Evolutionary conservation across 2,113 vertebrate genomes (phyloP), one percentile per base, ranked within the genome.

Genomic region (Muntiacus muntjak): DNA sequence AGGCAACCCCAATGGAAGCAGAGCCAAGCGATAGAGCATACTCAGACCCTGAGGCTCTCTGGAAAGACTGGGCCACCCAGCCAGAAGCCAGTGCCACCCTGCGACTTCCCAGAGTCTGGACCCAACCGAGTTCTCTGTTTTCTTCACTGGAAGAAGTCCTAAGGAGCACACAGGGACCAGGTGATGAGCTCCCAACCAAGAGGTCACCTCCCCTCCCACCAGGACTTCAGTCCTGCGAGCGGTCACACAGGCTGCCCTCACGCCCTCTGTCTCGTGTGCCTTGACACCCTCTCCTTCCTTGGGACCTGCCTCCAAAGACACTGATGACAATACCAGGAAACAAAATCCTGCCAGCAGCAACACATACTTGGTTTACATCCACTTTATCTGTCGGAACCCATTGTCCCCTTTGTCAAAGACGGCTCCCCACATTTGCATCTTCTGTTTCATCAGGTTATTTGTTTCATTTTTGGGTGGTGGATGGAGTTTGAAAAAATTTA

Each of bases 341-440:
- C 11, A n/a, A 81, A 19, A 10, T n/a, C 50, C 93, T 97, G 94
- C 96, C 83, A 96, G 97, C 2, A 87, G 13, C 50, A 92, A 11
- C 40, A 94, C 91, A 23, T 30, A 62, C 90, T 95, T 82, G 74
- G 97, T 93, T 97, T 40, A 50, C 62, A 84, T 62, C 89, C 6
- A 87, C 95, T 90, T 97, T 50, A 93, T 11, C 52, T 94, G 90
- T 88, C 57, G 76, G 79, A 95, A 67, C 86, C 21, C 81, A n/a
- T 91, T 88, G 82, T 26, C 45, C 62, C 40, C 21, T 36, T 54
- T 28, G 26, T 58, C 62, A 55, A 55, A 45, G 52, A 58, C 30
- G 64, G 81, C 86, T 25, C 78, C 92, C 95, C 90, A 83, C 88
- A 92, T 62, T 96, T 93, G 90, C 47, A 88, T 26, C 89, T 55